Conservation (phyloP, 2,888 invertebrate species). For the Eupithecia inturbata region DNA sequence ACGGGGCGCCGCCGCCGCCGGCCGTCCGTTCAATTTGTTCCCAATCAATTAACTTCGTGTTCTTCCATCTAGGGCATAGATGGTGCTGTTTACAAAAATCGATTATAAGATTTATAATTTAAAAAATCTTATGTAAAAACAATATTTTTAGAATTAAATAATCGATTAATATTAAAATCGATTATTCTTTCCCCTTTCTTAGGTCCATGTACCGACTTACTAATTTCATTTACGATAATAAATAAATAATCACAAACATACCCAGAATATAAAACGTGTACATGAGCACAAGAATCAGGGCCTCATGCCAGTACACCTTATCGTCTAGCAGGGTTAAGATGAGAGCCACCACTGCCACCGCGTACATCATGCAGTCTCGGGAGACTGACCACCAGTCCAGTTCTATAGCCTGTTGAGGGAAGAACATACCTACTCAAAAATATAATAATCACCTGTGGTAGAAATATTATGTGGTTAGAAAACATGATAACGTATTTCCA, state of each 20-base stretch:
- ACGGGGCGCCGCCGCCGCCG: too few relatives aligned
- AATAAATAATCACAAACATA: conserved; percentile 58
- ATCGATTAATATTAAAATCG: too few relatives aligned
- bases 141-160: too few relatives aligned
- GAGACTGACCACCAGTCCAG: conserved; percentile 92
- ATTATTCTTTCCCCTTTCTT: too few relatives aligned
- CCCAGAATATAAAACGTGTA: conserved; percentile 89
- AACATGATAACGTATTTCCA: background rate
- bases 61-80: too few relatives aligned
- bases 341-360: conserved; percentile 87
- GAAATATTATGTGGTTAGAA: background rate
- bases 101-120: too few relatives aligned
- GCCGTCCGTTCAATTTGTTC: too few relatives aligned
- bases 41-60: too few relatives aligned
- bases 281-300: conserved; percentile 86
- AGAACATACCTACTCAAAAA: background rate
- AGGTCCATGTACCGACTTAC: too few relatives aligned
- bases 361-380: conserved; percentile 89
- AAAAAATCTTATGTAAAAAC: too few relatives aligned
- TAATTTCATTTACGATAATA: background rate
- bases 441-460: background rate
- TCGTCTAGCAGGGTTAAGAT: conserved; percentile 88
- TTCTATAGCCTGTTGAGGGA: conserved; percentile 81
- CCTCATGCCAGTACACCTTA: conserved; percentile 90
- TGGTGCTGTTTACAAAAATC: too few relatives aligned